Evolutionary conservation across 2,797 vertebrate species (phyloP).

Genomic region (Rhinella marina): DNA sequence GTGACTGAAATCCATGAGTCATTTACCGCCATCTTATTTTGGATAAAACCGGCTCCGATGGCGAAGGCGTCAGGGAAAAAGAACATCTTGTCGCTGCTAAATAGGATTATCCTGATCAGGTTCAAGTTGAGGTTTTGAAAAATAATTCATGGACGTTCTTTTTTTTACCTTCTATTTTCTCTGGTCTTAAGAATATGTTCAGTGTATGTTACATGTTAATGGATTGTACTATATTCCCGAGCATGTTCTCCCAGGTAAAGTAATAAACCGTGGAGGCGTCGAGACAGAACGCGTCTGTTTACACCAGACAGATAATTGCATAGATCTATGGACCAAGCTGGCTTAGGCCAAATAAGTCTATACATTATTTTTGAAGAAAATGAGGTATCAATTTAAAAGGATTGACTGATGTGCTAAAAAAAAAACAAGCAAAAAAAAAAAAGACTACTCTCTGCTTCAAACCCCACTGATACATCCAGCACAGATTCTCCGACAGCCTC

Average conservation of each 20-base stretch:
- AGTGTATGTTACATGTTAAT: neutral
- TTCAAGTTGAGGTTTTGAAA: neutral
- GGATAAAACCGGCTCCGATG: neutral
- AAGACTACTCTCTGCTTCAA: too few relatives aligned
- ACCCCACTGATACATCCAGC: too few relatives aligned
- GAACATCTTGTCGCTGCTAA: constrained; percentile 19
- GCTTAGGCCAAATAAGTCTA: neutral
- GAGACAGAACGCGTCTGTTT: neutral
- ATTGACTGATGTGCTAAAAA: too few relatives aligned
- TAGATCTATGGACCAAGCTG: neutral
- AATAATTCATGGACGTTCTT: neutral
- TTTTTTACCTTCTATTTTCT: neutral
- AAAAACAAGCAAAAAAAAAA: too few relatives aligned
- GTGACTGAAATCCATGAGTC: constrained; percentile 5
- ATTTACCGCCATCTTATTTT: neutral
- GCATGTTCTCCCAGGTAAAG: neutral
- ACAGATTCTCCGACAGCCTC: too few relatives aligned
- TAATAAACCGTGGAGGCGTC: neutral
- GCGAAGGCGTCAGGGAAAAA: neutral
- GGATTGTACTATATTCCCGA: neutral
- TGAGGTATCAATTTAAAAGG: too few relatives aligned
- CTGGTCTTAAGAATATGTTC: neutral
- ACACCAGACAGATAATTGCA: neutral
- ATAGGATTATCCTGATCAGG: neutral
- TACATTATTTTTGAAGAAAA: too few relatives aligned